phyloP scores from a whole-genome alignment of 2,113 vertebrate species.

The Lontra canadensis region DNA sequence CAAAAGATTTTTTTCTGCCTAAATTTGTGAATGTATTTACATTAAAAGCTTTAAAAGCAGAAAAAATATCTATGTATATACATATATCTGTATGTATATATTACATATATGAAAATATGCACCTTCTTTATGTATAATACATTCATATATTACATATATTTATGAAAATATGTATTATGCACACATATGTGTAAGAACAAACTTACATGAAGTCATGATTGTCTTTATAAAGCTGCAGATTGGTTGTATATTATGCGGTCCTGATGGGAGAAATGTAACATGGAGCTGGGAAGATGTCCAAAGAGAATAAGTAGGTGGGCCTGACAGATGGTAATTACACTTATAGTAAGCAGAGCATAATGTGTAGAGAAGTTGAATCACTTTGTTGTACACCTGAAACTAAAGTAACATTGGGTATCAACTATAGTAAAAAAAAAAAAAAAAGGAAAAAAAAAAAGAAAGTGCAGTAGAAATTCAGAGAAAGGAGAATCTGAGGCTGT shows the following conservation, averaged over 20 bases:
- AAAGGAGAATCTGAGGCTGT: not conserved
- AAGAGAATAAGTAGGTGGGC: not conserved
- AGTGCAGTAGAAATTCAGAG: not conserved
- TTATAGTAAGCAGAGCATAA: not conserved
- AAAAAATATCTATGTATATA: not conserved
- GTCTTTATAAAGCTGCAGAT: not conserved
- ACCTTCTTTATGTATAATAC: not conserved
- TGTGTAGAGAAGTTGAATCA: not conserved
- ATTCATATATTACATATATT: not conserved
- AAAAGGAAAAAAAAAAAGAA: not conserved
- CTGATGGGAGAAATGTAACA: not conserved
- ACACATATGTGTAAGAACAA: not conserved
- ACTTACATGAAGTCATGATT: not conserved
- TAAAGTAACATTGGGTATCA: not conserved
- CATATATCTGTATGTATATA: not conserved
- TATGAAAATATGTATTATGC: not conserved
- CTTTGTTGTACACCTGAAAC: not conserved
- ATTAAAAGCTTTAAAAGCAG: not conserved
- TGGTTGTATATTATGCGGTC: not conserved
- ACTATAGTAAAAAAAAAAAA: not conserved
- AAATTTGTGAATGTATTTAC: slow-evolving; percentile 8
- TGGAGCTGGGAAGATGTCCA: not conserved
- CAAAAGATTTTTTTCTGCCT: not conserved
- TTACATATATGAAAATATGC: not conserved
- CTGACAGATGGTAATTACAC: not conserved